Conservation (phyloP, 2,888 invertebrate genomes). For the Digitonthophagus gazella region DNA sequence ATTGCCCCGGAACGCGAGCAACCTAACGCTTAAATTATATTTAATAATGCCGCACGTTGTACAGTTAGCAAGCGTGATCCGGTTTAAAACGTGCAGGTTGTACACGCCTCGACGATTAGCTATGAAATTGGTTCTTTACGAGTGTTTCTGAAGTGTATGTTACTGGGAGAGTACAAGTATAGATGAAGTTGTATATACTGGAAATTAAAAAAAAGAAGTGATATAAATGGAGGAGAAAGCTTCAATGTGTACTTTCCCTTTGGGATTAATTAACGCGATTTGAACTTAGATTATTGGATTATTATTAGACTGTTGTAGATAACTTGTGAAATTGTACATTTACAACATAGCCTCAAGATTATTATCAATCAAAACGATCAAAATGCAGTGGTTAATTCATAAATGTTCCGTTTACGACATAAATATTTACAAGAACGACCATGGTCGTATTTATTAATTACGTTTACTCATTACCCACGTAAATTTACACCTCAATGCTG, state of each 20-base stretch:
- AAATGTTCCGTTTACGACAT: neutral
- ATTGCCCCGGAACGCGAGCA: slow-evolving; percentile 9
- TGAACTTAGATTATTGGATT: too few species aligned
- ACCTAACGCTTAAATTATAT: slow-evolving; percentile 11
- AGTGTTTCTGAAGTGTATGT: neutral
- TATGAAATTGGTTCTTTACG: neutral
- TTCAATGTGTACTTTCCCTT: neutral
- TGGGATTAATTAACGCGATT: too few species aligned
- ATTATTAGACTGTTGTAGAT: too few species aligned
- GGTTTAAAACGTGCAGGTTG: neutral
- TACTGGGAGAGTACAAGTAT: neutral
- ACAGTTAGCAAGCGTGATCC: slow-evolving; percentile 12
- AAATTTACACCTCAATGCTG: neutral
- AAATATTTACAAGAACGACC: neutral
- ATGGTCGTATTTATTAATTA: neutral
- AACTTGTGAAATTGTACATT: neutral
- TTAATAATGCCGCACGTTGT: slow-evolving; percentile 10
- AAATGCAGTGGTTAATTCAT: neutral
- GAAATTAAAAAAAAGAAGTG: neutral
- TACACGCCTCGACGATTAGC: neutral
- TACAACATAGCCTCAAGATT: neutral
- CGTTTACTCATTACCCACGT: neutral
- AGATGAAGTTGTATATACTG: neutral
- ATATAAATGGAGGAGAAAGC: neutral
- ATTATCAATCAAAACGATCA: neutral